These are phyloP conservation scores for Raja brachyura DNA, from an alignment of 2,113 vertebrate species.

Conservation along the genomic window DNA sequence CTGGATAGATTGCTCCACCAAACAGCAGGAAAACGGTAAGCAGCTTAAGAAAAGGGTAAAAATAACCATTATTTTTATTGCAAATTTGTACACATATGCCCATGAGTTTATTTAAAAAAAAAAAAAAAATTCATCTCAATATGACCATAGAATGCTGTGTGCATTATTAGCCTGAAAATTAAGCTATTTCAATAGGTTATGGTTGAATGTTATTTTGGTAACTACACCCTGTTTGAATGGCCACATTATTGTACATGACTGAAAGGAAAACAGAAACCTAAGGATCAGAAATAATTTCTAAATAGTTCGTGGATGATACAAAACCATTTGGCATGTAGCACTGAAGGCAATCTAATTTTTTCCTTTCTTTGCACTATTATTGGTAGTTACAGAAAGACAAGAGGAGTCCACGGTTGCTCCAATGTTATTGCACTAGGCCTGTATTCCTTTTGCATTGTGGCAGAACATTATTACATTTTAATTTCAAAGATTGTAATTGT, in stretches of 20 bases:
- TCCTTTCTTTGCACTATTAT: background rate
- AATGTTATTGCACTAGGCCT: background rate
- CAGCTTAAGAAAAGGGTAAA: background rate
- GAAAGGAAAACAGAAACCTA: background rate
- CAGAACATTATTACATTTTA: no score
- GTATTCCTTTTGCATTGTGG: background rate
- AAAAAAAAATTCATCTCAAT: background rate
- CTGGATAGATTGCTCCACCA: conserved; percentile 97
- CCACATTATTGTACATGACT: background rate
- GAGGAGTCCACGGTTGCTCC: background rate
- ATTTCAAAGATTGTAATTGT: background rate
- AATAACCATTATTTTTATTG: background rate
- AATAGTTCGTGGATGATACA: background rate
- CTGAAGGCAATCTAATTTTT: background rate
- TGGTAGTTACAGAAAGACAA: no score
- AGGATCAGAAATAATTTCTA: background rate
- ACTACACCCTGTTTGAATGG: background rate
- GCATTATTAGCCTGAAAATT: background rate
- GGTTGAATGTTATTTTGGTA: background rate
- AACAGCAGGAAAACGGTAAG: conserved; percentile 97
- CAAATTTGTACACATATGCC: background rate
- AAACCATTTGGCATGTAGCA: background rate
- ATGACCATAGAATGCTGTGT: background rate
- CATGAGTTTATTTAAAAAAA: background rate
- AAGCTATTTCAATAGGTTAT: background rate